Base-by-base conservation (phyloP, 2,888 invertebrate genomes). In the Mimachlamys varia region DNA sequence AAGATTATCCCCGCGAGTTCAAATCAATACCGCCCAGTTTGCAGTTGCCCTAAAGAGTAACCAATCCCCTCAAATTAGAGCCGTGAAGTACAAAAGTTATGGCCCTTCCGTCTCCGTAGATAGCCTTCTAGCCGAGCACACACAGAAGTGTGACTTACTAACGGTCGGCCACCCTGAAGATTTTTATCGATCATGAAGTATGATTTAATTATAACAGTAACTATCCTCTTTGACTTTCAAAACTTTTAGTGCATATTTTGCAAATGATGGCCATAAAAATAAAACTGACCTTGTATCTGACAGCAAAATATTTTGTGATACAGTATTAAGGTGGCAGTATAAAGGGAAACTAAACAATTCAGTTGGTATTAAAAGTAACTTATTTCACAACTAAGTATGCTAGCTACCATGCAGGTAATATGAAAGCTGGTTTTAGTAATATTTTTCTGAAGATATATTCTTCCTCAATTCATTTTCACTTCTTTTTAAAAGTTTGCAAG, bases 51-150 rank as follows among this genome's bases (percentile, higher is more conserved):
- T 12, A 76, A 33, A 76, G 3, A 4, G 76, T 76, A 27, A 33
- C 76, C 27, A 19, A 76, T 27, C 27, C 27, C 76, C 76, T 53
- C 0, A 27, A 27, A 15, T 76, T 33, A 33, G 27, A 76, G 76
- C 76, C 76, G 33, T 15, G 76, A 76, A 76, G 76, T 76, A 12
- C 76, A 76, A 76, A 76, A 27, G 76, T 76, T 76, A 76, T 76
- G 76, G 33, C 22, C 76, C 22, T 22, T 33, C 15, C 12, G 76
- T 27, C 76, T 76, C 76, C 33, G 27, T 33, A 7, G 33, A 76
- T 33, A 33, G 33, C 76, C 76, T 17, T n/a, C n/a, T 22, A 58
- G 13, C 33, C 12, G 33, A 33, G 27, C 33, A 33, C 3, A 15
- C 76, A 22, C 7, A 33, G 76, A 76, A 33, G 33, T 33, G 33